Percentiles rank a stretch among this genome's conserved stretches.
These are phyloP conservation scores for Platanista minor DNA, from an alignment of 2,113 vertebrate genomes.

Conservation along the genomic window DNA sequence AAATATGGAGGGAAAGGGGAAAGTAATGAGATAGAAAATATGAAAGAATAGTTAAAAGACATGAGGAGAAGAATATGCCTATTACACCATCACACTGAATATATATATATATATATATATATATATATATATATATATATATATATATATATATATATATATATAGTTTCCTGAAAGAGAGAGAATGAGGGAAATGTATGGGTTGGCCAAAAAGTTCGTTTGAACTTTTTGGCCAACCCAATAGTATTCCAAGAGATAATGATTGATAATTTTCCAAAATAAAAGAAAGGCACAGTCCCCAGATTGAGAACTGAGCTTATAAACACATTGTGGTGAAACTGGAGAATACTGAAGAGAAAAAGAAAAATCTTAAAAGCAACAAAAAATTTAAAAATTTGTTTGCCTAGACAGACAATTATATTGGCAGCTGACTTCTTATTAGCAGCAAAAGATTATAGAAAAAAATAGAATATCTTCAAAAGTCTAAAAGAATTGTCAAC, in stretches of 20 bases:
- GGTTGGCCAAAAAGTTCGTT: too few species aligned
- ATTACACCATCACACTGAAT: neutral
- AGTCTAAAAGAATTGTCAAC: neutral
- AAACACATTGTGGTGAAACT: neutral
- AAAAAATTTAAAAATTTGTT: neutral
- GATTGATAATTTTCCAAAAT: neutral
- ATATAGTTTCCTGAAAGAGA: neutral
- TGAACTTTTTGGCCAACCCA: too few species aligned
- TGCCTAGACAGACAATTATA: neutral
- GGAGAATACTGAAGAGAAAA: neutral
- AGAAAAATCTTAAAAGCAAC: neutral
- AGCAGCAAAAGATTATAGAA: neutral
- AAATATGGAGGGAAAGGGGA: neutral
- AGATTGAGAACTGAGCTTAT: neutral
- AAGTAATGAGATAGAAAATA: neutral
- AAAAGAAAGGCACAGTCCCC: neutral
- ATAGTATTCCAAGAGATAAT: neutral
- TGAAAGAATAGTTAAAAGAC: constrained; percentile 6
- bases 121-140: neutral
- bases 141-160: neutral
- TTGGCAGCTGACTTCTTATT: neutral
- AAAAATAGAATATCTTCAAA: constrained; percentile 12
- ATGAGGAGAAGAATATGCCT: neutral
- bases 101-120: neutral
- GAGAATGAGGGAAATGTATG: neutral